phyloP scores from a whole-genome alignment of 1,140 invertebrate genomes.

The Drosophila sp. region DNA sequence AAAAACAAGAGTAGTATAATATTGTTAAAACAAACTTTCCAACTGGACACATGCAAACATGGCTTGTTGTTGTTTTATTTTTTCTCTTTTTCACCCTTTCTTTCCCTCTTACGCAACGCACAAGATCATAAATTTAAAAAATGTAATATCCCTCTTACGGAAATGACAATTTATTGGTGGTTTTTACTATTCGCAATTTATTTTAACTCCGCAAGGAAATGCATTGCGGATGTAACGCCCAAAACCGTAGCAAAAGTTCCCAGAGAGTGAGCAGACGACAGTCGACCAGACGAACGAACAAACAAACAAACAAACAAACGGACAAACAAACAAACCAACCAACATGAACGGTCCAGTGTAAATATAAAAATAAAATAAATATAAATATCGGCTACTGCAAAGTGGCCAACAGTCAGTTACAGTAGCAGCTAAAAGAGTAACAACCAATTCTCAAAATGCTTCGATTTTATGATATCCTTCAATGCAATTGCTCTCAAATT shows the following conservation, averaged over 20 bases:
- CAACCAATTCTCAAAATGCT: not conserved
- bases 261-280: constrained; percentile 67
- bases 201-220: constrained; percentile 82
- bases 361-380: constrained; percentile 81
- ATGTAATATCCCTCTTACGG: constrained; percentile 82
- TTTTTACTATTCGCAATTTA: constrained; percentile 83
- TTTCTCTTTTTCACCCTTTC: not conserved
- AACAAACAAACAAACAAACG: constrained; percentile 41
- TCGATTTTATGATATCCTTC: constrained; percentile 2
- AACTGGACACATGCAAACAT: constrained; percentile 61
- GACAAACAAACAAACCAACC: constrained; percentile 34
- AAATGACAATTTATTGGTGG: constrained; percentile 83
- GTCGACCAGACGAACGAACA: constrained; percentile 49
- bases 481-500: not conserved
- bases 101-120: constrained; percentile 25
- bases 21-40: constrained; percentile 1
- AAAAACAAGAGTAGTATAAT: not conserved
- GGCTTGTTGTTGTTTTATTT: constrained; percentile 36
- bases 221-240: constrained; percentile 77
- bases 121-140: constrained; percentile 79
- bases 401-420: constrained; percentile 50
- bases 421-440: constrained; percentile 3
- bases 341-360: constrained; percentile 67
- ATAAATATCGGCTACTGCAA: constrained; percentile 76
- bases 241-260: constrained; percentile 64